Evolutionary conservation across 2,113 vertebrate species (phyloP).

Genomic region (Empidonax alnorum): DNA sequence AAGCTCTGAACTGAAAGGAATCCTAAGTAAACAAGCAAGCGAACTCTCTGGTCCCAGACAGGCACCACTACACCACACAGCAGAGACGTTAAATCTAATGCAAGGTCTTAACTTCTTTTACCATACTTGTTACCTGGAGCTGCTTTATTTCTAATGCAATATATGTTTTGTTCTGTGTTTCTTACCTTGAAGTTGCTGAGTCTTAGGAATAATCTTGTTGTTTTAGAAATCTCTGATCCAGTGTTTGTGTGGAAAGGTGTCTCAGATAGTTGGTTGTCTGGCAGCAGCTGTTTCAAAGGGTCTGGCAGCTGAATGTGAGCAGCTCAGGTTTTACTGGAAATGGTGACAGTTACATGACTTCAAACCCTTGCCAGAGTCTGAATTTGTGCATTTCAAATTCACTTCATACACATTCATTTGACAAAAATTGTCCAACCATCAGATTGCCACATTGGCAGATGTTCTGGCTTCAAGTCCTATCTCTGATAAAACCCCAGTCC

Average conservation of each 20-base stretch:
- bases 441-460: not conserved
- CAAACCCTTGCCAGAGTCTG: constrained; percentile 51
- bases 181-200: constrained; percentile 48
- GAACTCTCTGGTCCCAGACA: not conserved
- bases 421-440: constrained; percentile 23
- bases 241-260: constrained; percentile 47
- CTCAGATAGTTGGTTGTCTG: constrained; percentile 51
- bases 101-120: not conserved
- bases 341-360: constrained; percentile 65
- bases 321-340: constrained; percentile 64
- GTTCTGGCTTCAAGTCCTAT: not conserved
- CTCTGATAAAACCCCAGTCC: not conserved
- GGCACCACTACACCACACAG: not conserved
- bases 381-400: constrained; percentile 70
- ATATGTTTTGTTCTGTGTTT: not conserved
- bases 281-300: constrained; percentile 58
- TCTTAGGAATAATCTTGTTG: constrained; percentile 27
- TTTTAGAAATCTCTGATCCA: constrained; percentile 71
- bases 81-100: not conserved
- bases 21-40: not conserved
- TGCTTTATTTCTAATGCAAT: not conserved
- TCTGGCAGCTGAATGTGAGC: constrained; percentile 29
- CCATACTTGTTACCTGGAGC: not conserved
- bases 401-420: not conserved
- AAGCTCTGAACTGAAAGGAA: constrained; percentile 15